These are phyloP conservation scores for Sinonovacula constricta DNA, from an alignment of 1,140 invertebrate species.

Conservation along the genomic window DNA sequence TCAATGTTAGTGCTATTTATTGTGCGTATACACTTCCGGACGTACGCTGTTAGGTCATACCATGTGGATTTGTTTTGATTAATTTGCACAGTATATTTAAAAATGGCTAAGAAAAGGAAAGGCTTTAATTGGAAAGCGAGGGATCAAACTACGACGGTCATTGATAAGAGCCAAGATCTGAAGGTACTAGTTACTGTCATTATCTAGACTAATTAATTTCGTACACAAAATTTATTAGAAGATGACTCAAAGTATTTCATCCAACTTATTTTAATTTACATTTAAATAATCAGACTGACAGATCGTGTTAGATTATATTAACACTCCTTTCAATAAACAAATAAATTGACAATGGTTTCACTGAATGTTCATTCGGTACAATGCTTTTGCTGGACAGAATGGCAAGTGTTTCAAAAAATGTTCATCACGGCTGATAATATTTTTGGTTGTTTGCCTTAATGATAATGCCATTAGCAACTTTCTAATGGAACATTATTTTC, in stretches of 20 bases:
- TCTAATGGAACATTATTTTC: too few species aligned
- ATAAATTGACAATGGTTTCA: too few species aligned
- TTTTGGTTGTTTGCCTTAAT: too few species aligned
- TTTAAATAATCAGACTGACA: neutral
- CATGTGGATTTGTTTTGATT: neutral
- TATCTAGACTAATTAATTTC: neutral
- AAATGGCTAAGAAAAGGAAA: slow-evolving; percentile 66
- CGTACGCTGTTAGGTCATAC: neutral
- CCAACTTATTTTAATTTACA: neutral
- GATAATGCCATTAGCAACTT: too few species aligned
- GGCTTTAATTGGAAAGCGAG: slow-evolving; percentile 86
- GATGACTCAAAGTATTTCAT: neutral
- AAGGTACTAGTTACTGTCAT: neutral
- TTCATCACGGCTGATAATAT: too few species aligned
- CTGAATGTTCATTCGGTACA: too few species aligned
- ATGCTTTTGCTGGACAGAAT: too few species aligned
- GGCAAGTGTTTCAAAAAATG: too few species aligned
- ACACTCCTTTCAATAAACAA: too few species aligned
- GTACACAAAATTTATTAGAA: neutral
- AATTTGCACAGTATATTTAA: too few species aligned
- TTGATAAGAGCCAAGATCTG: slow-evolving; percentile 83
- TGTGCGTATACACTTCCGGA: too few species aligned
- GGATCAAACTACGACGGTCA: slow-evolving; percentile 83
- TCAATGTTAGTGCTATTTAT: too few species aligned
- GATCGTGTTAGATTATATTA: neutral